Conservation (phyloP, 2,888 invertebrate species). For the Phyllotreta cruciferae region DNA sequence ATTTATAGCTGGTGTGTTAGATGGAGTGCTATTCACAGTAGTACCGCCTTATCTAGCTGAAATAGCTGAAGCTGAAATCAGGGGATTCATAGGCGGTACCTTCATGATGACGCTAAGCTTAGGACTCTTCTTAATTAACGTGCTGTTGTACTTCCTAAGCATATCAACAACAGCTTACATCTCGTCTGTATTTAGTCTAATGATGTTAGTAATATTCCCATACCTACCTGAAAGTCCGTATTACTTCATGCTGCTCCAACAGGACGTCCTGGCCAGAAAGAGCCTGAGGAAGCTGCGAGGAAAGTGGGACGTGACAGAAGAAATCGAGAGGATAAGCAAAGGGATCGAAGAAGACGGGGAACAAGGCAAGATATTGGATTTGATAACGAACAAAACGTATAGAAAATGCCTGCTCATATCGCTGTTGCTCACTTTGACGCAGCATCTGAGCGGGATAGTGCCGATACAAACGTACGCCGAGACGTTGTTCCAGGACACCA, state of each 20-base stretch:
- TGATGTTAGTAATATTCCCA: conserved; percentile 60
- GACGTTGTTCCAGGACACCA: conserved; percentile 58
- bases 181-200: conserved; percentile 60
- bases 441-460: conserved; percentile 67
- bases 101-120: conserved; percentile 65
- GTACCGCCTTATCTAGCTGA: conserved; percentile 68
- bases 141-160: conserved; percentile 59
- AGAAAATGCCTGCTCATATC: conserved; percentile 70
- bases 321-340: conserved; percentile 49
- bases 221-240: conserved; percentile 69
- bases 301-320: conserved; percentile 60
- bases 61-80: conserved; percentile 64
- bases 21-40: conserved; percentile 56
- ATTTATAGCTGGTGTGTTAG: conserved; percentile 65
- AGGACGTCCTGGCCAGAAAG: conserved; percentile 59
- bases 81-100: conserved; percentile 66
- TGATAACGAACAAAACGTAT: conserved; percentile 64
- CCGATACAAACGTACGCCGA: conserved; percentile 70
- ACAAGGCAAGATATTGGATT: conserved; percentile 63
- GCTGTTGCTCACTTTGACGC: conserved; percentile 64
- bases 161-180: conserved; percentile 63
- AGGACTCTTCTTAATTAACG: conserved; percentile 64
- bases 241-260: conserved; percentile 58
- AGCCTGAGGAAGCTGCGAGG: conserved; percentile 63
- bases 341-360: conserved; percentile 58